phyloP scores from a whole-genome alignment of 1,140 invertebrate species.

The Coelopa frigida region DNA sequence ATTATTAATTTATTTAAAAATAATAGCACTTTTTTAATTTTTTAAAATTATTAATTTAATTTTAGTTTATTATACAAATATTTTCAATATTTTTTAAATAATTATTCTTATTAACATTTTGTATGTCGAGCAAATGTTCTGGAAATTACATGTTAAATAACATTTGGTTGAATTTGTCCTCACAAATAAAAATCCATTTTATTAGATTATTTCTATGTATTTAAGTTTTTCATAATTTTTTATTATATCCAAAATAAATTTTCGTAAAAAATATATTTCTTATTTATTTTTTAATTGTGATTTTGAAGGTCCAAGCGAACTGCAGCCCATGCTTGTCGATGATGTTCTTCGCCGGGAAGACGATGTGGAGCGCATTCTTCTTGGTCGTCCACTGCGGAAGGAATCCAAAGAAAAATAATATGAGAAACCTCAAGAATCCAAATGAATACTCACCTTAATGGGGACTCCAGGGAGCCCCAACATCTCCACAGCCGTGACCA shows the following conservation, averaged over 20 bases:
- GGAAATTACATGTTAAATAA: neutral
- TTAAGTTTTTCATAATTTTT: slow-evolving; percentile 1
- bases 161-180: neutral
- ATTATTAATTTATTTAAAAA: neutral
- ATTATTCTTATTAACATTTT: too few relatives aligned
- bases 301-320: slow-evolving; percentile 39
- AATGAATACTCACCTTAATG: slow-evolving; percentile 20
- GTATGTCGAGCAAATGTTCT: neutral
- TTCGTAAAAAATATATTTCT: neutral
- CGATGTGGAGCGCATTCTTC: slow-evolving; percentile 23
- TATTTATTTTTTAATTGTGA: slow-evolving; percentile 20
- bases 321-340: slow-evolving; percentile 33
- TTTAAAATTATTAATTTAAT: neutral
- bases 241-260: slow-evolving; percentile 1
- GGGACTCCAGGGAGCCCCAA: too few relatives aligned
- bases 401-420: slow-evolving; percentile 7
- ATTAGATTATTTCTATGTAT: slow-evolving; percentile 1
- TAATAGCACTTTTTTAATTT: neutral
- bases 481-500: too few relatives aligned
- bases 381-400: slow-evolving; percentile 28
- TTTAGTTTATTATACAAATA: too few relatives aligned
- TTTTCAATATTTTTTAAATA: too few relatives aligned
- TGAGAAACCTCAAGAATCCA: neutral
- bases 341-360: slow-evolving; percentile 33
- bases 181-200: neutral